Conservation (phyloP, 2,797 vertebrate species). For the Amazona finschi region DNA sequence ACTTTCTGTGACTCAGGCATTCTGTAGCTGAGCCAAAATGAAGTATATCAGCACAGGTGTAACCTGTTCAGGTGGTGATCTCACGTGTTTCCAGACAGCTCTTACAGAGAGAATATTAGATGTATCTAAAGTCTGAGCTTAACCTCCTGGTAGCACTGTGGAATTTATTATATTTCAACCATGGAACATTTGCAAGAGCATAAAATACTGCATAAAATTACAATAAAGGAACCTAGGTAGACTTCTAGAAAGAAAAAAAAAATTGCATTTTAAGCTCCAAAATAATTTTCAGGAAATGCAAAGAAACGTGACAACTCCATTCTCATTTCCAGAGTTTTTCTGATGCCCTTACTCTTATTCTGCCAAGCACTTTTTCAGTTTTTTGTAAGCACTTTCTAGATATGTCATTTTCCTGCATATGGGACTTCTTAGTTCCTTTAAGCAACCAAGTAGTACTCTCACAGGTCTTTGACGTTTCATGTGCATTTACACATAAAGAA, state of each 20-base stretch:
- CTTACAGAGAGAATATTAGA: background rate
- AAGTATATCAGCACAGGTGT: background rate
- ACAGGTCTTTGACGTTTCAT: background rate
- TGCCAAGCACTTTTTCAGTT: background rate
- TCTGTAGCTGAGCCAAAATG: background rate
- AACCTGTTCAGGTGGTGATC: background rate
- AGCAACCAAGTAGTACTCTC: background rate
- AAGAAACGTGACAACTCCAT: background rate
- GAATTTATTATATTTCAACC: background rate
- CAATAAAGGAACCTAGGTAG: background rate
- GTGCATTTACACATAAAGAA: background rate
- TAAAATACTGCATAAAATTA: background rate
- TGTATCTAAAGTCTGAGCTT: background rate
- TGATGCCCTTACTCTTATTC: background rate
- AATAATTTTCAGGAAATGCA: background rate
- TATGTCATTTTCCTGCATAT: background rate
- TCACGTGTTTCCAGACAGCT: background rate
- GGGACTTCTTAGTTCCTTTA: background rate
- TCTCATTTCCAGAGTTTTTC: background rate
- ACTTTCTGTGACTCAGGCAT: background rate
- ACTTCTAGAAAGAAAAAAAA: background rate
- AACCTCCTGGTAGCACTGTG: background rate
- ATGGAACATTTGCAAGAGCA: background rate
- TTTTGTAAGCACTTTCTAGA: background rate
- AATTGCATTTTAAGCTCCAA: background rate